Conservation (phyloP, 2,797 vertebrate genomes). For the Salmo trutta region DNA sequence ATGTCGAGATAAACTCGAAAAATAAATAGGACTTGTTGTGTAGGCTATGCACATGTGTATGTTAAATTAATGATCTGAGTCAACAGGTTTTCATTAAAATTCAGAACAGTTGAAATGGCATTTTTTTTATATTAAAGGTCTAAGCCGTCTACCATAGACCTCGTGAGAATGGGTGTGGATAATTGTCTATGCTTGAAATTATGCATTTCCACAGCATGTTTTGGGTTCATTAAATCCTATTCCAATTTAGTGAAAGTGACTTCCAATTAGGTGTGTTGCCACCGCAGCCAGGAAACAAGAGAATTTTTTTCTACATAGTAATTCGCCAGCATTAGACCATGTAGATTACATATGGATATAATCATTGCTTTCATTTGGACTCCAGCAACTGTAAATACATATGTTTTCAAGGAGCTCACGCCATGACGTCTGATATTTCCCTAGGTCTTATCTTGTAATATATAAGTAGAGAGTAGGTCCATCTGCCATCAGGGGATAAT, state of each 20-base stretch:
- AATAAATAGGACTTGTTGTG: background rate
- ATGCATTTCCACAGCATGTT: background rate
- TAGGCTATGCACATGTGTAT: background rate
- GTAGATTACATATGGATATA: background rate
- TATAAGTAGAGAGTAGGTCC: slow-evolving; percentile 45
- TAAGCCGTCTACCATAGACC: background rate
- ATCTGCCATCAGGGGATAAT: slow-evolving; percentile 58
- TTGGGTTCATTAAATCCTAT: background rate
- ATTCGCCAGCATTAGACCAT: background rate
- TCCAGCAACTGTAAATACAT: slow-evolving; percentile 51
- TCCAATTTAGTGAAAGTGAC: background rate
- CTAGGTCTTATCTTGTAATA: slow-evolving; percentile 41
- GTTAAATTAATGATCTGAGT: background rate
- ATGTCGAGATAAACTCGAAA: background rate
- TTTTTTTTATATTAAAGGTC: background rate
- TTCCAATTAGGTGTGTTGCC: background rate
- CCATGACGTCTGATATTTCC: slow-evolving; percentile 16
- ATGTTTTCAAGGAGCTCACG: slow-evolving; percentile 46
- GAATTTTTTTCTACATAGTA: background rate
- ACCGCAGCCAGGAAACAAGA: background rate
- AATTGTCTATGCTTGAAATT: background rate
- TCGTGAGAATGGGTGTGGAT: background rate
- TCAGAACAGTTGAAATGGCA: background rate
- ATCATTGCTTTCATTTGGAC: background rate
- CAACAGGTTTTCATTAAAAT: background rate